Conservation (phyloP, 2,797 vertebrate genomes). For the Zalophus californianus region DNA sequence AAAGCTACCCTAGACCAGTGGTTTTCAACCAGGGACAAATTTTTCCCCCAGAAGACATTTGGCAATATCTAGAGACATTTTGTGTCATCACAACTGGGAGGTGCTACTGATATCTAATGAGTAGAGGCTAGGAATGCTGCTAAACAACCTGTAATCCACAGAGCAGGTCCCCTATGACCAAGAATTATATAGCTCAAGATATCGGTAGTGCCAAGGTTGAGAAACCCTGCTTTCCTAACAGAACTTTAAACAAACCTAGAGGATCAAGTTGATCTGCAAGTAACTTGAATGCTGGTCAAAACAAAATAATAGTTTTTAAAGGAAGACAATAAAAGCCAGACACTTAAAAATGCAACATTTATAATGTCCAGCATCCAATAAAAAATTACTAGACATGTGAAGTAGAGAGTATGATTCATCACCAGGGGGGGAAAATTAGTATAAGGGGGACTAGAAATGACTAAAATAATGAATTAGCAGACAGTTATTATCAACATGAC, state of each 20-base stretch:
- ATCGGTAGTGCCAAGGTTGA: not conserved
- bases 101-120: not conserved
- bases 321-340: not conserved
- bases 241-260: not conserved
- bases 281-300: constrained; percentile 30
- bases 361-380: not conserved
- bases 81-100: not conserved
- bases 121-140: not conserved
- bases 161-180: not conserved
- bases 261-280: constrained; percentile 12
- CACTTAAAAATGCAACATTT: not conserved
- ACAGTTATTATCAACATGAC: not conserved
- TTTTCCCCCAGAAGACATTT: not conserved
- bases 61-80: constrained; percentile 3
- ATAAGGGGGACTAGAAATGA: not conserved
- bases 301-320: constrained; percentile 41
- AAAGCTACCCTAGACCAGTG: not conserved
- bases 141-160: not conserved
- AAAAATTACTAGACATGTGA: not conserved
- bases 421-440: not conserved
- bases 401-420: not conserved
- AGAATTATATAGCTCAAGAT: not conserved
- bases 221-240: not conserved
- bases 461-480: not conserved
- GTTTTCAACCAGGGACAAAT: not conserved